Evolutionary conservation across 2,888 invertebrate genomes (phyloP).

Genomic region (Magallana nippona): DNA sequence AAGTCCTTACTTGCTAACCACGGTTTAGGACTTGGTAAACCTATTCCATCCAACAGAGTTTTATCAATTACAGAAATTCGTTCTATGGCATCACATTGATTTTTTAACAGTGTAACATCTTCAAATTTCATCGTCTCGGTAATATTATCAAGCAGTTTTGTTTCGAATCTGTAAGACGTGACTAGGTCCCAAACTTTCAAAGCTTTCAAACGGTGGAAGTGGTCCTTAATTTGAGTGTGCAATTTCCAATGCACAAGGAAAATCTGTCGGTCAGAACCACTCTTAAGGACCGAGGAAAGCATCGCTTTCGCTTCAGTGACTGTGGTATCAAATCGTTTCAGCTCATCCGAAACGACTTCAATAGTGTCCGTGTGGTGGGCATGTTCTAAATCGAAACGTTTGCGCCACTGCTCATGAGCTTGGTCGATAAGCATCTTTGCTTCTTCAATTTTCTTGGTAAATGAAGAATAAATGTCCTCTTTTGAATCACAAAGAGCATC

Average conservation of each 20-base stretch:
- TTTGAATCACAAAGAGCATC: not conserved
- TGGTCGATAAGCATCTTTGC: not conserved
- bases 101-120: no score
- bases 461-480: not conserved
- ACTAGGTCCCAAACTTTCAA: not conserved
- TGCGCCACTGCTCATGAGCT: not conserved
- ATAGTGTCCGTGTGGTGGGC: not conserved
- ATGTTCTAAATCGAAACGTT: conserved; percentile 6
- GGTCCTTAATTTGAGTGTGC: not conserved
- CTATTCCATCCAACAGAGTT: no score
- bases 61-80: no score
- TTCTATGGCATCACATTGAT: no score
- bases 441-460: not conserved
- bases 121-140: no score
- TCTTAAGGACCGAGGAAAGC: not conserved
- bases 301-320: not conserved
- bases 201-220: not conserved
- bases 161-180: not conserved
- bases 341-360: not conserved
- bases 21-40: no score
- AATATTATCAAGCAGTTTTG: no score
- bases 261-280: conserved; percentile 15
- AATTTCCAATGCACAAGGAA: conserved; percentile 16
- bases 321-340: not conserved
- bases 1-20: not conserved